Percentiles rank a stretch among this genome's conserved stretches.
Conservation (phyloP, 2,797 vertebrate species). For the Diplodus puntazzo region DNA sequence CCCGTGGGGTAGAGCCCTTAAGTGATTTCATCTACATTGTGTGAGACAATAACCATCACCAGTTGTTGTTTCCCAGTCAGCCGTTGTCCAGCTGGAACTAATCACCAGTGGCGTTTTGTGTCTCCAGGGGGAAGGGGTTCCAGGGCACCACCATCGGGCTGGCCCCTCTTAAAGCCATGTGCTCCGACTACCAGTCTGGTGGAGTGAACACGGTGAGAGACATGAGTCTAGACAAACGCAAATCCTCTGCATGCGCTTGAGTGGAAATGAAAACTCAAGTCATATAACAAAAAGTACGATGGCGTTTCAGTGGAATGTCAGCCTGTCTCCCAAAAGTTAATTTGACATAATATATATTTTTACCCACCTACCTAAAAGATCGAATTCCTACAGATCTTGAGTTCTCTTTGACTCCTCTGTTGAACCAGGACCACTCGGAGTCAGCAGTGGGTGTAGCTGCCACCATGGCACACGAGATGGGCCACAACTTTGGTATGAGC, state of each 20-base stretch:
- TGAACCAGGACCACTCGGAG: constrained; percentile 93
- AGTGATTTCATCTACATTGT: constrained; percentile 11
- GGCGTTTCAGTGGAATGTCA: neutral
- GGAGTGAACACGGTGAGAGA: constrained; percentile 94
- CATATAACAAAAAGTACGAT: neutral
- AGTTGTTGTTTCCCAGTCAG: constrained; percentile 12
- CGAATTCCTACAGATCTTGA: neutral
- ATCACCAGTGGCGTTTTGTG: constrained; percentile 52
- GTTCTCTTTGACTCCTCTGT: constrained; percentile 11
- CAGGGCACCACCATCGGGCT: constrained; percentile 95
- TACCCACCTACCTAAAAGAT: too few relatives aligned
- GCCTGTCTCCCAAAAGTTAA: too few relatives aligned
- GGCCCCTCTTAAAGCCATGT: constrained; percentile 97
- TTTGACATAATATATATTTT: too few relatives aligned
- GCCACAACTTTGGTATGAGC: constrained; percentile 99
- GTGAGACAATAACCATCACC: constrained; percentile 16
- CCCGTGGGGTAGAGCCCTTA: neutral
- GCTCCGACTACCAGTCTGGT: constrained; percentile 96
- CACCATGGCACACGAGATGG: constrained; percentile 98
- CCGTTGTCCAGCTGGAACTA: constrained; percentile 43
- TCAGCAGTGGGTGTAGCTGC: constrained; percentile 93
- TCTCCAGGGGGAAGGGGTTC: constrained; percentile 91
- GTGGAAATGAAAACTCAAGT: neutral
- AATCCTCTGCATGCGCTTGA: neutral
- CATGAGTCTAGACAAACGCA: neutral